Evolutionary conservation across 2,113 vertebrate species (phyloP).

Genomic region (Melanotaenia duboulayi): DNA sequence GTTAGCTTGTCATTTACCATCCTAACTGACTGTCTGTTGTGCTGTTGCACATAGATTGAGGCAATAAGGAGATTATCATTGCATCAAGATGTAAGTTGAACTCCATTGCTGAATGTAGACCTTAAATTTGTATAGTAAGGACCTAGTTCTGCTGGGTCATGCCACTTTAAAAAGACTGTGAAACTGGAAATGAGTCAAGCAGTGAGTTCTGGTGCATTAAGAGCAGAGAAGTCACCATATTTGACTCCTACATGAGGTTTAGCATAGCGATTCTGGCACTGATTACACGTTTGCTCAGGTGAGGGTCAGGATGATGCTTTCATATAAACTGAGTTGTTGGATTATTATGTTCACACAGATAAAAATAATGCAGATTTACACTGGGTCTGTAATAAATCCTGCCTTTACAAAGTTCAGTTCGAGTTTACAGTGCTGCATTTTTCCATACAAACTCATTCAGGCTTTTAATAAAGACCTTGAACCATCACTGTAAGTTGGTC

Average conservation of each 20-base stretch:
- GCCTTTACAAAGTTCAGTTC: too few relatives aligned
- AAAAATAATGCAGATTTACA: too few relatives aligned
- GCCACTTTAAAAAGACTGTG: slow-evolving; percentile 55
- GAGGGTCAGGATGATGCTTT: too few relatives aligned
- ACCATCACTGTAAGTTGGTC: too few relatives aligned
- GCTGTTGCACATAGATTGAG: too few relatives aligned
- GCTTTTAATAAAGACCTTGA: too few relatives aligned
- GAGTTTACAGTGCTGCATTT: too few relatives aligned
- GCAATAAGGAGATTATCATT: neutral
- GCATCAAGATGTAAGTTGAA: slow-evolving; percentile 25
- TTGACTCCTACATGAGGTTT: slow-evolving; percentile 42
- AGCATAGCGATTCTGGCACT: slow-evolving; percentile 33
- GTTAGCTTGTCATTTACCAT: slow-evolving; percentile 1
- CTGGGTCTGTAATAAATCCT: too few relatives aligned
- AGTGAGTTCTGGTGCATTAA: slow-evolving; percentile 30
- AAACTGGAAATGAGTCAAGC: slow-evolving; percentile 62
- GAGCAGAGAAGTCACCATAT: slow-evolving; percentile 44
- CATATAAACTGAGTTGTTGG: too few relatives aligned
- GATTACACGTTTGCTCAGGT: too few relatives aligned
- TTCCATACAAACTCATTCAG: too few relatives aligned
- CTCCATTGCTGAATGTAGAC: slow-evolving; percentile 58
- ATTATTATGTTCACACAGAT: too few relatives aligned
- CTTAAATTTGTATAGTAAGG: slow-evolving; percentile 47
- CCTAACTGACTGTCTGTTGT: neutral
- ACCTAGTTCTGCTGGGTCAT: slow-evolving; percentile 53